Evolutionary conservation across 1,140 invertebrate species (phyloP), one percentile per base, ranked within the genome.

Genomic region (Steinernema feltiae): DNA sequence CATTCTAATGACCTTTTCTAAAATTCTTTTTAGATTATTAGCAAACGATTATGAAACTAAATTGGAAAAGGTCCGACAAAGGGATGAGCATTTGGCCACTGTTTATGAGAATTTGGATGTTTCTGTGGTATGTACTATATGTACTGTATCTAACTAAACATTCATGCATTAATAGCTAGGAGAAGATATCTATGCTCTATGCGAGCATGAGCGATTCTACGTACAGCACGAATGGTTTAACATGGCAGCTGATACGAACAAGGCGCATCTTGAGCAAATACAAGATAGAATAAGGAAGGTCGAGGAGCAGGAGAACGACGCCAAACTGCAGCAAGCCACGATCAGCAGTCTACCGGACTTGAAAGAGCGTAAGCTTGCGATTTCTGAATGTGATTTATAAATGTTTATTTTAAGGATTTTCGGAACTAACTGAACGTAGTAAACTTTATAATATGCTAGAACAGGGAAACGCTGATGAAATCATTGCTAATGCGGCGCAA

Each of bases 171-270:
- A n/a, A 15, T 27, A 27, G 53, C 53, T 17, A n/a, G 53, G 24
- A 63, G 24, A n/a, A 46, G n/a, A 46, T 12, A 15, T 63, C 15
- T 27, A 63, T 21, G 15, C 53, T 12, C 15, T 63, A 3, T 63
- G 53, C 53, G 53, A 63, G 24, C 53, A 63, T 3, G 53, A 63
- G 7, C 15, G 53, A 7, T 63, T 63, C 53, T 63, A 63, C 53
- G 53, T 63, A 3, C 53, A 63, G 53, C 53, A 63, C 53, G 53
- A 63, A 7, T 63, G 53, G 53, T 63, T 63, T 21, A 63, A 63
- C 53, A 63, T 63, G 15, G 24, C 24, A 7, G 53, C 15, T 63
- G 53, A 3, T 21, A 21, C 24, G 12, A 63, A 63, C 53, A 7
- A 15, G 24, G 24, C 24, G 15, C 53, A 63, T 21, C 15, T 63